These are phyloP conservation scores for Gobionotothen gibberifrons DNA, from an alignment of 2,797 vertebrate species.

Conservation along the genomic window DNA sequence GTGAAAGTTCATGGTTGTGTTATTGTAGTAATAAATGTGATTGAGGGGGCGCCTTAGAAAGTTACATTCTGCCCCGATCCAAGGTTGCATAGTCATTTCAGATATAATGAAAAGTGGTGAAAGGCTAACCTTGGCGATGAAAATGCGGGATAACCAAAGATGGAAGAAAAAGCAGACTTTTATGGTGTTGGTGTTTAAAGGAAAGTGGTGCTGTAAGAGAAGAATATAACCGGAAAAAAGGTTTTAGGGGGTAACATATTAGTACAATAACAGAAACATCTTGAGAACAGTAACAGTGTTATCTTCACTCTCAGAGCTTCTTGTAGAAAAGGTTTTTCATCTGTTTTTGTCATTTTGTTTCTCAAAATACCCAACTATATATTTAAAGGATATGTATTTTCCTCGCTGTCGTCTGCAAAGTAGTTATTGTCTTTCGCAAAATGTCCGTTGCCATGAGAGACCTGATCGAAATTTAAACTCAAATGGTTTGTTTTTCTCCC, in stretches of 20 bases:
- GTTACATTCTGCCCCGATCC: conserved; percentile 50
- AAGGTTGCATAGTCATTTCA: conserved; percentile 73
- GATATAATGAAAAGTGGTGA: conserved; percentile 61
- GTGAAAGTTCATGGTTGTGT: conserved; percentile 70
- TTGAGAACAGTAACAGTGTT: neutral
- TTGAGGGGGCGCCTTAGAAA: conserved; percentile 49
- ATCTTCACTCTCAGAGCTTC: neutral
- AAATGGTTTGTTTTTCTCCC: neutral
- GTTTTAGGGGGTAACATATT: conserved; percentile 9
- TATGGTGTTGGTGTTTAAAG: conserved; percentile 36
- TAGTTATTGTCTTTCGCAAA: neutral
- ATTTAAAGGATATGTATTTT: too few species aligned
- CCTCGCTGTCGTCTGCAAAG: neutral
- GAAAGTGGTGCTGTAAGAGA: conserved; percentile 7
- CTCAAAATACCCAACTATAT: neutral
- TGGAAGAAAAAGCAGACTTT: conserved; percentile 33
- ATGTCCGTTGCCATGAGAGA: neutral
- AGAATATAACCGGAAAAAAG: conserved; percentile 2
- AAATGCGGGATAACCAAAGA: conserved; percentile 46
- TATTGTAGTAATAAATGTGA: conserved; percentile 70
- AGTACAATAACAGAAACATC: neutral
- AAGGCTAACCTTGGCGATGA: conserved; percentile 61
- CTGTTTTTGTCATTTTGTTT: neutral
- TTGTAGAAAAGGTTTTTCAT: neutral
- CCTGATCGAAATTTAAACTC: neutral